Evolutionary conservation across 2,888 invertebrate species (phyloP).

Genomic region (Prenolepis imparis): DNA sequence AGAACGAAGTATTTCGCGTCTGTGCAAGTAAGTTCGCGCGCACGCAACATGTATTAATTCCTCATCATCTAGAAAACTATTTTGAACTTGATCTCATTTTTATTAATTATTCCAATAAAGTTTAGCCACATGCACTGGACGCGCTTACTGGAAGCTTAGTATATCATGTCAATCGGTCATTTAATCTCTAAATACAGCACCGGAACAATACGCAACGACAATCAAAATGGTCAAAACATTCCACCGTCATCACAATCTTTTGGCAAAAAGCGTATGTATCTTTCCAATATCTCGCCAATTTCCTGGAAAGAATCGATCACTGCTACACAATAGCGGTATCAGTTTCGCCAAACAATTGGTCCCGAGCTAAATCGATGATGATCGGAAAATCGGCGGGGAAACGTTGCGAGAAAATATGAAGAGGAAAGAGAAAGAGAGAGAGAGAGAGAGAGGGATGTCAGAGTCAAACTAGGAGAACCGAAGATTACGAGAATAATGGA

Average conservation of each 20-base stretch:
- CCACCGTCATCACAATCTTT: constrained; percentile 24
- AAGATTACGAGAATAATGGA: constrained; percentile 39
- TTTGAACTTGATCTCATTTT: constrained; percentile 7
- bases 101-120: background rate
- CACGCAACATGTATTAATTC: background rate
- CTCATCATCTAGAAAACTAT: constrained; percentile 23
- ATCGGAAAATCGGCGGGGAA: constrained; percentile 54
- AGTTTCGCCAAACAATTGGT: constrained; percentile 69
- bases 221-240: constrained; percentile 48
- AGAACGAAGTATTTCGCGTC: background rate
- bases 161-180: background rate
- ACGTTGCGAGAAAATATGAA: constrained; percentile 13
- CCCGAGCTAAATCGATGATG: constrained; percentile 72
- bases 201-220: constrained; percentile 23
- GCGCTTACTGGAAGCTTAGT: background rate
- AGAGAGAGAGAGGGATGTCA: background rate
- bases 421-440: constrained; percentile 14
- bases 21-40: background rate
- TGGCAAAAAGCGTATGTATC: constrained; percentile 15
- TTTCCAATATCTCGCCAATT: constrained; percentile 65
- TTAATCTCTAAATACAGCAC: constrained; percentile 29
- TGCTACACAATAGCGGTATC: constrained; percentile 61
- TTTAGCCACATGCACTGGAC: background rate
- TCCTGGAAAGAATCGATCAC: constrained; percentile 73
- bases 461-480: constrained; percentile 36